Evolutionary conservation across 2,113 vertebrate genomes (phyloP), one percentile per base, ranked within the genome.

Genomic region (Chascanopsetta lugubris): DNA sequence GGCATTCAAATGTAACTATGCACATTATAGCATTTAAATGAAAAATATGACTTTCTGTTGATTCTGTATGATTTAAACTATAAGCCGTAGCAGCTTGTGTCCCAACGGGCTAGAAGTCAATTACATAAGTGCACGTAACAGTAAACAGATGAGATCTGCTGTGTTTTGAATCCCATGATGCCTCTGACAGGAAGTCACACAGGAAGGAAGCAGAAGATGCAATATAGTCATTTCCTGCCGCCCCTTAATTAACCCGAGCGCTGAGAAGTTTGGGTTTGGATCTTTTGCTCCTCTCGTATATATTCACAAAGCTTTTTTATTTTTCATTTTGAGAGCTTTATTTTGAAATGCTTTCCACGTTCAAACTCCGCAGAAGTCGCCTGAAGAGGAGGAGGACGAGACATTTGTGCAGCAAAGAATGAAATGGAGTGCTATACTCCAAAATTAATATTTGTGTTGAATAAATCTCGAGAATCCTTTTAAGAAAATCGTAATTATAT

Each of bases 161-260:
- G 30, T 66, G 36, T 55, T 74, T 30, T 73, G 61, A 67, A 72
- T 81, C 68, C 71, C 71, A 64, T 48, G 36, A 75, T 68, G 65
- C 42, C 22, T 26, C 56, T 48, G 29, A 53, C 20, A 70, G 51
- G 67, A 80, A 63, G 55, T 21, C 61, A 25, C 46, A 80, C 86
- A 83, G 84, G 86, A 86, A 85, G 51, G 36, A 79, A 48, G 22
- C 10, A 18, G 58, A 47, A 54, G 53, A 48, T 18, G 12, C 18
- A 75, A 42, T 13, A 15, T n/a, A n/a, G n/a, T n/a, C n/a, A 79
- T 79, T 89, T 87, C 88, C 89, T 87, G 69, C 61, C 47, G 42
- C 29, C 40, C 65, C 42, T n/a, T 55, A 63, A 72, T 53, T 60
- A 48, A 27, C 34, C 34, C 13, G 22, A 40, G 21, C 20, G 17